Conservation (phyloP, 35 echinoderm and acorn worm species). For the Acanthaster planci region DNA sequence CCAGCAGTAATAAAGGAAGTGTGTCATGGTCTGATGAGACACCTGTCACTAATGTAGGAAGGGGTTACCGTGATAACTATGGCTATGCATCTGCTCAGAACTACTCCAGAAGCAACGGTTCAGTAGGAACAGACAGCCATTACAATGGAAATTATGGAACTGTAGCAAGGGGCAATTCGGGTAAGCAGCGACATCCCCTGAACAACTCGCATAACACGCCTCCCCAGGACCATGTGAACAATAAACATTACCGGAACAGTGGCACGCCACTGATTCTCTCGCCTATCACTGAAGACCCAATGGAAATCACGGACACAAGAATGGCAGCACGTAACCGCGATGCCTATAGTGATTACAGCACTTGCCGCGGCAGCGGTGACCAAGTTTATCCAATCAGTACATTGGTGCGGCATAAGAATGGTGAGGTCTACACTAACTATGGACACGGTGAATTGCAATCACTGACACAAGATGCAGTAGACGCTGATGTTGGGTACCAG, state of each 20-base stretch:
- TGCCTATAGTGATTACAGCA: not conserved
- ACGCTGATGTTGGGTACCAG: not conserved
- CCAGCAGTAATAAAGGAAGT: conserved; percentile 4
- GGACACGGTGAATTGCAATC: not conserved
- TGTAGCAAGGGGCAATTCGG: not conserved
- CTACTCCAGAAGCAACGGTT: not conserved
- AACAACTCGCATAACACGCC: not conserved
- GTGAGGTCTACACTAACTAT: not conserved
- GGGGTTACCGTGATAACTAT: conserved; percentile 6
- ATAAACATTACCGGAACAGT: conserved; percentile 13
- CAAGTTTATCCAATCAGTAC: conserved; percentile 13
- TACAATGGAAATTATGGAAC: not conserved
- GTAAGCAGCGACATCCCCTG: not conserved
- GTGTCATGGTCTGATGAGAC: conserved; percentile 3
- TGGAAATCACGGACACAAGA: not conserved
- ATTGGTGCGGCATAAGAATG: not conserved
- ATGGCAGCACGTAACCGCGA: not conserved
- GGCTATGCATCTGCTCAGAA: conserved; percentile 10
- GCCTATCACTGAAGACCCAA: conserved; percentile 3
- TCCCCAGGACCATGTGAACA: not conserved
- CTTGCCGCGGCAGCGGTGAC: not conserved
- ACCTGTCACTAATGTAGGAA: conserved; percentile 4
- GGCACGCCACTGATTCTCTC: not conserved
- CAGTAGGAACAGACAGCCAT: not conserved
- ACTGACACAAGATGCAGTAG: not conserved